phyloP scores from a whole-genome alignment of 2,888 invertebrate species.

The Allacma fusca region DNA sequence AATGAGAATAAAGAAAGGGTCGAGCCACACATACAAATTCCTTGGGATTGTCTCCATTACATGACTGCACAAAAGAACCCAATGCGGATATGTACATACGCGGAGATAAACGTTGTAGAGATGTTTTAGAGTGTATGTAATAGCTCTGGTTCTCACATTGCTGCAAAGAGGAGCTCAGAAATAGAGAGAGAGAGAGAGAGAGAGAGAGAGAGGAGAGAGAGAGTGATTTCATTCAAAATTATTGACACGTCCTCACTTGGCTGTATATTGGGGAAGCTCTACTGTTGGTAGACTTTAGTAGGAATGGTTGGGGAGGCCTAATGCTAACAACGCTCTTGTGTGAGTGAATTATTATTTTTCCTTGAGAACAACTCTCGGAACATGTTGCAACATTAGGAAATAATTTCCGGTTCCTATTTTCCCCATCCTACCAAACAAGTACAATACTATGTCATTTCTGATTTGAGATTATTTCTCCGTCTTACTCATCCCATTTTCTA shows the following conservation, averaged over 20 bases:
- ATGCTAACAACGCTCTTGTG: too few relatives aligned
- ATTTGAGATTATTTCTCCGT: too few relatives aligned
- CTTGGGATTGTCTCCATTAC: neutral
- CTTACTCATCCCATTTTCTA: too few relatives aligned
- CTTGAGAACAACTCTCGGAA: neutral
- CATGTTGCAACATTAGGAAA: neutral
- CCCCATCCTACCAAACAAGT: neutral
- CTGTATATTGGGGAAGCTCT: too few relatives aligned
- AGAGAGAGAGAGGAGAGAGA: neutral
- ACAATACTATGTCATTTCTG: neutral
- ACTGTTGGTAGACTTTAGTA: too few relatives aligned
- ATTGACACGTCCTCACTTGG: neutral
- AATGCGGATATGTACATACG: too few relatives aligned
- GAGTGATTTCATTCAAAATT: slow-evolving; percentile 11
- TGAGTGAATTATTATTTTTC: too few relatives aligned
- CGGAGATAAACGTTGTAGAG: too few relatives aligned
- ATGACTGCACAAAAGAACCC: neutral
- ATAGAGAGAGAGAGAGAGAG: neutral
- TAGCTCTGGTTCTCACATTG: neutral
- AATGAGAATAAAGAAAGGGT: neutral
- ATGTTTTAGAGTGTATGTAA: neutral
- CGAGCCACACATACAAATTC: slow-evolving; percentile 17
- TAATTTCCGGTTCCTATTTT: slow-evolving; percentile 6
- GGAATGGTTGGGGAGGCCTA: too few relatives aligned
- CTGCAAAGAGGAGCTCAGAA: slow-evolving; percentile 10